These are phyloP conservation scores for Coleophora deauratella DNA, from an alignment of 2,888 invertebrate genomes.

Conservation along the genomic window DNA sequence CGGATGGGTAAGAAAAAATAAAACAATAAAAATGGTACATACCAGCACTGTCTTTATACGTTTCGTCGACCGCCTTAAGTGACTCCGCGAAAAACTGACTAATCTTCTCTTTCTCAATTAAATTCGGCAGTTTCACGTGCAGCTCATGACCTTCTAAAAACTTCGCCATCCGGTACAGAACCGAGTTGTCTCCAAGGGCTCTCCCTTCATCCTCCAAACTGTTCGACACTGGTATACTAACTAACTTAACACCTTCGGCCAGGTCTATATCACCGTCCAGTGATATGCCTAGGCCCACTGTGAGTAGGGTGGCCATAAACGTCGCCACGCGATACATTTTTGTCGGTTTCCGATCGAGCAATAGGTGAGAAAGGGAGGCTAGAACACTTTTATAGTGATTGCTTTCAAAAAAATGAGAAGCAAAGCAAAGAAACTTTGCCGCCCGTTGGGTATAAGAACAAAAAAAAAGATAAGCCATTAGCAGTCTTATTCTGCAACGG, in stretches of 20 bases:
- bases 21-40: conserved; percentile 27
- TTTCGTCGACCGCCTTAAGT: conserved; percentile 61
- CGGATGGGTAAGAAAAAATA: too few relatives aligned
- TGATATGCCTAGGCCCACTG: conserved; percentile 33
- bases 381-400: conserved; percentile 53
- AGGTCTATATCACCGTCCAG: conserved; percentile 72
- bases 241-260: conserved; percentile 77
- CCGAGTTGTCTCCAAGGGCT: conserved; percentile 64
- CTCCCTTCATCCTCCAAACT: conserved; percentile 61
- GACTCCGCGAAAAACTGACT: conserved; percentile 73
- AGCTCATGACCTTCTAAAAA: conserved; percentile 83
- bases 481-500: conserved; percentile 31
- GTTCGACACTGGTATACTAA: conserved; percentile 67
- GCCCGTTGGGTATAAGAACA: conserved; percentile 28
- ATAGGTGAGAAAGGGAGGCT: conserved; percentile 54
- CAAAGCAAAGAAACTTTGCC: conserved; percentile 40
- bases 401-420: conserved; percentile 68
- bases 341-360: conserved; percentile 37
- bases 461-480: conserved; percentile 25
- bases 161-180: conserved; percentile 75
- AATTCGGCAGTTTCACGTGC: conserved; percentile 79
- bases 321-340: conserved; percentile 52
- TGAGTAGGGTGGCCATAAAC: conserved; percentile 28
- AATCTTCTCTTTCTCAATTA: conserved; percentile 79
- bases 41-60: conserved; percentile 64